A percentile compares a stretch with the other conserved stretches of the same genome.
These are phyloP conservation scores for Chaetogeoica ovagalla DNA, from an alignment of 2,888 invertebrate genomes.

Conservation along the genomic window DNA sequence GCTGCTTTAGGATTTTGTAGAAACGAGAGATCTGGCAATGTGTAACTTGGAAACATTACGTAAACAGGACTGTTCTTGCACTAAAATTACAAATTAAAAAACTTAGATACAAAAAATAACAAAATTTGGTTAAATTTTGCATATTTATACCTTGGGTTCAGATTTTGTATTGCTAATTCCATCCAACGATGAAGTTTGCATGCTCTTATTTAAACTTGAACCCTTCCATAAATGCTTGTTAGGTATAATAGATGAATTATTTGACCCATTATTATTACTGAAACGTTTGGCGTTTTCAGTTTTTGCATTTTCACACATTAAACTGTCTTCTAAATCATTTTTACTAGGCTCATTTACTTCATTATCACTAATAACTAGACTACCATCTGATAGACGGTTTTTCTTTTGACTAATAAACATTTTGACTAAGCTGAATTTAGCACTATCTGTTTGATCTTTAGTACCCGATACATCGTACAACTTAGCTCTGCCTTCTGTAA, in stretches of 20 bases:
- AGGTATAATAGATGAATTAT: constrained; percentile 39
- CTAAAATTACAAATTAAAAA: constrained; percentile 23
- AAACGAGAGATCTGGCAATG: constrained; percentile 85
- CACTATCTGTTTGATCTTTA: constrained; percentile 43
- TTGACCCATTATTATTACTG: constrained; percentile 44
- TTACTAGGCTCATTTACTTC: constrained; percentile 23
- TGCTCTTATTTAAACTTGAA: constrained; percentile 71
- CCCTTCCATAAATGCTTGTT: constrained; percentile 60
- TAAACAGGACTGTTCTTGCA: constrained; percentile 70
- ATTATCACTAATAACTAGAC: constrained; percentile 48
- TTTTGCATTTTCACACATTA: constrained; percentile 47
- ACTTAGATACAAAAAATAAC: background rate
- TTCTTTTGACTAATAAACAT: constrained; percentile 78
- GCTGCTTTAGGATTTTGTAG: constrained; percentile 64
- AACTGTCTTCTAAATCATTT: constrained; percentile 57
- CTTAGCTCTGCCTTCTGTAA: constrained; percentile 42
- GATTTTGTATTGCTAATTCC: constrained; percentile 43
- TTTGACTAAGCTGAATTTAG: constrained; percentile 75
- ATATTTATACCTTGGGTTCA: constrained; percentile 14
- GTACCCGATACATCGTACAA: constrained; percentile 37
- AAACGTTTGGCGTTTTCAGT: constrained; percentile 38
- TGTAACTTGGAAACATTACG: constrained; percentile 88
- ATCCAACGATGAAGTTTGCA: constrained; percentile 68
- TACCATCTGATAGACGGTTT: constrained; percentile 49
- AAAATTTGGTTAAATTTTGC: background rate